phyloP scores from a whole-genome alignment of 2,113 vertebrate genomes.

The Cephalopterus ornatus region DNA sequence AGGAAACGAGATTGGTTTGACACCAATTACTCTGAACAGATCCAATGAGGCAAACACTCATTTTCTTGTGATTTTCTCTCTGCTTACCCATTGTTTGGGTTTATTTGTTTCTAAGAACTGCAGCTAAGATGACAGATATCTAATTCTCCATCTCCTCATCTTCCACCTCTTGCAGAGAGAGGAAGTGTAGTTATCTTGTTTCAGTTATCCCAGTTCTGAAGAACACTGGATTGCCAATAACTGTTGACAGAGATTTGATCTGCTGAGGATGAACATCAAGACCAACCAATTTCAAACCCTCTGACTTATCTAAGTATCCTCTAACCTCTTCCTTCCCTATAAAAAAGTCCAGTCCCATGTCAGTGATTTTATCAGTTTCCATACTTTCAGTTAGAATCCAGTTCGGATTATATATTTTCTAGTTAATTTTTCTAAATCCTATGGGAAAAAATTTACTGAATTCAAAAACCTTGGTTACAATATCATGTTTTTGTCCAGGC shows the following conservation, averaged over 20 bases:
- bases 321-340: neutral
- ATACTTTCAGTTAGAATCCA: neutral
- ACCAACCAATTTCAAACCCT: neutral
- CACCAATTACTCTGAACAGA: conserved; percentile 14
- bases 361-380: neutral
- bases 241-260: neutral
- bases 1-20: neutral
- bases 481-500: neutral
- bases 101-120: neutral
- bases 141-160: neutral
- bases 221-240: neutral
- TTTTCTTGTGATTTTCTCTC: conserved; percentile 1
- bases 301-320: neutral
- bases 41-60: neutral
- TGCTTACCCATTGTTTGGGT: neutral
- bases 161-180: neutral
- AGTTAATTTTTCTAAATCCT: neutral
- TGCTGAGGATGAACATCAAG: neutral
- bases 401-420: neutral
- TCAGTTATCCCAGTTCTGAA: neutral
- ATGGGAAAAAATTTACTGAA: neutral
- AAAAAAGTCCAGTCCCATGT: neutral
- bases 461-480: neutral
- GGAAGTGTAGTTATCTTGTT: neutral
- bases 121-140: neutral